A percentile compares a stretch with the other conserved stretches of the same genome.
Conservation (phyloP, 2,888 invertebrate genomes). For the Ypsolopha scabrella region DNA sequence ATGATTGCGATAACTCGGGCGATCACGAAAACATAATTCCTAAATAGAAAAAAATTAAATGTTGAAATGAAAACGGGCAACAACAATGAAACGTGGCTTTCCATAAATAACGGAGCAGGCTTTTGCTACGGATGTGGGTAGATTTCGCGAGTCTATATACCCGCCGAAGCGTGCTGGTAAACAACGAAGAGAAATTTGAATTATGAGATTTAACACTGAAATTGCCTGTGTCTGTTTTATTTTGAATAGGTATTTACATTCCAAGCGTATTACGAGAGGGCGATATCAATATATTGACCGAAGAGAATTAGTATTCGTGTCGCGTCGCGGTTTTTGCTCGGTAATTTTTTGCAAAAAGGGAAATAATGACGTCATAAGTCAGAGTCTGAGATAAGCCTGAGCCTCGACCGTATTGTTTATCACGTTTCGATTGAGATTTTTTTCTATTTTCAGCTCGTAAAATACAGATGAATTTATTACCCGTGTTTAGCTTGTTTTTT, state of each 20-base stretch:
- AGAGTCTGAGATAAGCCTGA: constrained; percentile 53
- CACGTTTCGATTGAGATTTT: constrained; percentile 41
- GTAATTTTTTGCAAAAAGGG: constrained; percentile 57
- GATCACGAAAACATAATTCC: constrained; percentile 43
- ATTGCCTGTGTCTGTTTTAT: constrained; percentile 47
- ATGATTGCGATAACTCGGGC: constrained; percentile 38
- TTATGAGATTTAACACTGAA: constrained; percentile 60
- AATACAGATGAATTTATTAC: not conserved
- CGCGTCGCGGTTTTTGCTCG: constrained; percentile 50
- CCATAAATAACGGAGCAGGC: constrained; percentile 64
- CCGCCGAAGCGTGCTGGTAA: constrained; percentile 47
- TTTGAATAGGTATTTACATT: constrained; percentile 43
- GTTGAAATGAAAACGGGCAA: constrained; percentile 60
- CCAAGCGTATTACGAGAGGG: constrained; percentile 25
- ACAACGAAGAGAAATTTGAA: constrained; percentile 52
- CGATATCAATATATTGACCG: constrained; percentile 58
- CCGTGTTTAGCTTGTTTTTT: not conserved
- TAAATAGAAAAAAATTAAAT: constrained; percentile 50
- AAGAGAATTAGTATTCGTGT: constrained; percentile 57
- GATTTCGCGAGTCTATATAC: constrained; percentile 61
- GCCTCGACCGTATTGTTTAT: constrained; percentile 47
- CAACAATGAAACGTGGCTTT: constrained; percentile 63
- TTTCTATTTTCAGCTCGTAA: constrained; percentile 9
- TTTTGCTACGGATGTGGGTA: constrained; percentile 63
- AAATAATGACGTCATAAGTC: constrained; percentile 65